Base-by-base conservation (phyloP, 1,140 invertebrate genomes). In the Atopsyche davidsoni region DNA sequence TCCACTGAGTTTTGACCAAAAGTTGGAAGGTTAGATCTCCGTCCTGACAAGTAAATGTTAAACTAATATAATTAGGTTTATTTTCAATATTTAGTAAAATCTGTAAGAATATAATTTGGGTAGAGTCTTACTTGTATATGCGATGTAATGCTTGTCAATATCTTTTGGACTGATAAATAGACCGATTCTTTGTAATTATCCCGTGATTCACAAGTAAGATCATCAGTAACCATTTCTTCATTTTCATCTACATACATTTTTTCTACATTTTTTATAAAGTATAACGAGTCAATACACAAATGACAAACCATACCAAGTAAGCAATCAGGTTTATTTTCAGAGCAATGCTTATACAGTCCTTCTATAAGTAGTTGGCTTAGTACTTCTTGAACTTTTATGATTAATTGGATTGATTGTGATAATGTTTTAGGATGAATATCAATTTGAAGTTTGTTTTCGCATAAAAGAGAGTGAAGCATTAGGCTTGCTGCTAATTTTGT, bases 401-500 rank as follows among this genome's bases (percentile, higher is more conserved):
- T 28, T 7, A 28, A 6, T n/a, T 39, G 43, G 44, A 11, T 39
- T 35, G 13, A 51, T 35, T 3, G 41, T 19, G 9, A 11, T 38
- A 53, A 4, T 19, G 48, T 50, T 40, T 53, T 53, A 1, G 7
- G 7, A 25, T 46, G 45, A 10, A 57, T 10, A 10, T 35, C 31
- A 25, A 31, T 25, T 2, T 40, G 13, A 13, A 36, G 7, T 16
- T 34, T 23, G 4, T 40, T 53, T 17, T 50, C 36, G 13, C 39
- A 17, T 17, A 57, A 19, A n/a, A 47, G 23, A 6, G 38, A 35
- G 36, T 55, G 56, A 2, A 58, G 36, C 39, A 49, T 36, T 25
- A 48, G 45, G 32, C 48, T 38, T 2, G 48, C 40, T 13, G 39
- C 22, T 10, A 58, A 13, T 31, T 46, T 34, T 14, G 48, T 58